Evolutionary conservation across 2,797 vertebrate genomes (phyloP), one percentile per base, ranked within the genome.

Genomic region (Melopsittacus undulatus): DNA sequence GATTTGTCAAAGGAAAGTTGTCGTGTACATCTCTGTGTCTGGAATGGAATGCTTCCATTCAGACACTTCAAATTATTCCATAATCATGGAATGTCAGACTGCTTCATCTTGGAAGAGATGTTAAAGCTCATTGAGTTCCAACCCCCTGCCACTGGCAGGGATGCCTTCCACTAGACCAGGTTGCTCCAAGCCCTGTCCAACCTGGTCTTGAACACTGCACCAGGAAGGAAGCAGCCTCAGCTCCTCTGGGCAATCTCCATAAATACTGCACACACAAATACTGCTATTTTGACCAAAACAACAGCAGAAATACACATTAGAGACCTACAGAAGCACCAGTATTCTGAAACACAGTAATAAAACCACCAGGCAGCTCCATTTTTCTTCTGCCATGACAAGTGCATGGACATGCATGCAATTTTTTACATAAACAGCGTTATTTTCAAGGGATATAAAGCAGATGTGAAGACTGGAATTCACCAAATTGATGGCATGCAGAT

Each of bases 401-500:
- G 75, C 87, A 68, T 11, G 75, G 67, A 84, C 72, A 56, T 2
- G 29, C n/a, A 34, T 16, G 59, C 5, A 5, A 18, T 5, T 45
- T 61, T 76, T 54, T 12, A 54, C 51, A 77, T 7, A 51, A 82
- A 42, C n/a, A 48, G 68, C 40, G 80, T 40, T 59, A n/a, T 46
- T 73, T 90, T 78, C 86, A 57, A 66, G 63, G 67, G 40, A 90
- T 52, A 76, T 22, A 45, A 54, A 57, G 72, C 63, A 94, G 89
- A 83, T 29, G 73, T 15, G 34, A 83, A 86, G 80, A 61, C 0
- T 62, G 59, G 73, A 94, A 90, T 73, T 68, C n/a, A 63, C 57
- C 78, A 74, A 83, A 52, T 54, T 30, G 36, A 86, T 13, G n/a
- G 85, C 69, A 83, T 1, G 18, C 69, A 51, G 57, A 69, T 14